Evolutionary conservation across 2,888 invertebrate genomes (phyloP), one percentile per base, ranked within the genome.

Genomic region (Sabatieria punctata): DNA sequence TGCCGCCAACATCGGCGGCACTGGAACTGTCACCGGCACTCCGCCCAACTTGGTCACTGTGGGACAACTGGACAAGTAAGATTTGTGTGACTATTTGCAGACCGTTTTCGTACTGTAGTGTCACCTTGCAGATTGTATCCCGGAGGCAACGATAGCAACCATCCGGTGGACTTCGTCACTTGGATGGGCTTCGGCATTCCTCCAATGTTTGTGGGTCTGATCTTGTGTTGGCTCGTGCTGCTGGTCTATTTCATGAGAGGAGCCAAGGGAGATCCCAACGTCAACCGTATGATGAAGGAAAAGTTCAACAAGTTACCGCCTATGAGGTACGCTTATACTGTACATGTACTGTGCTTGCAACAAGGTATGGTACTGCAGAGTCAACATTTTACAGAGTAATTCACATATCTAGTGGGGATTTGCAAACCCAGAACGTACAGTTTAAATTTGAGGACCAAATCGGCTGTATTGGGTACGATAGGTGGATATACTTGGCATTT

Each of bases 21-120:
- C 57, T 4, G 58, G 58, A 1, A 58, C 59, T 15, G 54, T 60
- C 15, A 60, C 60, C n/a, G 60, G 60, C 45, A 60, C 60, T 2
- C 55, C 60, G 23, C 55, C 59, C 6, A 60, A 60, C 40, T 47
- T 60, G 22, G 59, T 60, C 21, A 38, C 57, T 2, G 47, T 60
- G 25, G 60, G 60, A 4, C 55, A 58, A 23, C 44, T 60, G 18
- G 55, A 54, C 47, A 55, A 55, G 57, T 60, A 15, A 49, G 51
- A 41, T 13, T 8, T 19, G 22, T 45, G 43, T 36, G n/a, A 22
- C 15, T 11, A 8, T 30, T 30, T 11, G 30, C 8, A 30, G 30
- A 30, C 8, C 8, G 8, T 30, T 30, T 30, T 8, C 8, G 30
- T n/a, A n/a, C n/a, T n/a, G n/a, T n/a, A n/a, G n/a, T n/a, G n/a